phyloP scores from a whole-genome alignment of 2,888 invertebrate genomes.

The Stenodera caucasica region DNA sequence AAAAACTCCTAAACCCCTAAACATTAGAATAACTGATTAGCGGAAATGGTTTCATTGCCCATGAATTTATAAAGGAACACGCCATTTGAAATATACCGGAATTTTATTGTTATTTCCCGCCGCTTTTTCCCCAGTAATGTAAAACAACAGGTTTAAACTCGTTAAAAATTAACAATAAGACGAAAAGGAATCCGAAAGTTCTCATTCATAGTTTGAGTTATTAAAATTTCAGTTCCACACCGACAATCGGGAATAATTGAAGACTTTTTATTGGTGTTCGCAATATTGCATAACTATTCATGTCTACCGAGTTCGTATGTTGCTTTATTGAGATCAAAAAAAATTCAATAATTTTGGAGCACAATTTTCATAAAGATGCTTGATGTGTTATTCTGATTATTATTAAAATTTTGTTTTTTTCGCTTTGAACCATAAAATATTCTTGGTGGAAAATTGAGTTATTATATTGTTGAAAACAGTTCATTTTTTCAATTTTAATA shows the following conservation, averaged over 20 bases:
- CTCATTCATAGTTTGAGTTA: background rate
- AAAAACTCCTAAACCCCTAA: constrained; percentile 8
- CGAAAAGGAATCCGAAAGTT: background rate
- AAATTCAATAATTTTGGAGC: no score
- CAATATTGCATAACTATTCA: no score
- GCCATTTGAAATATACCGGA: constrained; percentile 25
- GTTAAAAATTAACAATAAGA: background rate
- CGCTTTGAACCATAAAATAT: no score
- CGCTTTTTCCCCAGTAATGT: background rate
- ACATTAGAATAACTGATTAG: constrained; percentile 29
- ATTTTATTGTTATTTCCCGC: no score
- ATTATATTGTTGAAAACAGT: background rate
- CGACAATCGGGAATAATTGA: no score
- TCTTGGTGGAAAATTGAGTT: background rate
- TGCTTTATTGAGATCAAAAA: no score
- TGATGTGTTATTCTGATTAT: no score
- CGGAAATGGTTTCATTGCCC: constrained; percentile 41
- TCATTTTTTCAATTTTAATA: background rate
- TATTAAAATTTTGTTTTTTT: no score
- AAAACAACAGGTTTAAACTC: background rate
- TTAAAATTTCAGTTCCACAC: no score
- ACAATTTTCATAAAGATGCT: no score
- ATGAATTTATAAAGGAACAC: constrained; percentile 41
- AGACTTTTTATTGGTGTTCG: no score
- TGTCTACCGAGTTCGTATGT: no score